Conservation (phyloP, 2,888 invertebrate species). For the Crematogaster levior region DNA sequence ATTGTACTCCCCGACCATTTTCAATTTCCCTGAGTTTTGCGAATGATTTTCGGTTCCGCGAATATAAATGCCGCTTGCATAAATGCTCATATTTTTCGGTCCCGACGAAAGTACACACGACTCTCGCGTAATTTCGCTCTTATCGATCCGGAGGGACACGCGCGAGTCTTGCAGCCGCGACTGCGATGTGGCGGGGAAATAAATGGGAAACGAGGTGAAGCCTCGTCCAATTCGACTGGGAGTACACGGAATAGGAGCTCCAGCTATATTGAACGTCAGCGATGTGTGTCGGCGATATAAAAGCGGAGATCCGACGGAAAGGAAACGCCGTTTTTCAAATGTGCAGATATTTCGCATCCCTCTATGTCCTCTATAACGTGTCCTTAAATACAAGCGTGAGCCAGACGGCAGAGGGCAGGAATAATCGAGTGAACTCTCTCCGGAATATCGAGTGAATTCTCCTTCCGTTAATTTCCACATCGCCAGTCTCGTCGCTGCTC, state of each 20-base stretch:
- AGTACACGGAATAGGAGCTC: background rate
- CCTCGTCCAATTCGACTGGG: constrained; percentile 11
- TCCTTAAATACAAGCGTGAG: constrained; percentile 14
- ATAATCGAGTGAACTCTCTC: constrained; percentile 26
- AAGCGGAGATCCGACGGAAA: background rate
- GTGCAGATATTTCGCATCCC: constrained; percentile 12
- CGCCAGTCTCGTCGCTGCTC: background rate
- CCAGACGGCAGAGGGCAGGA: background rate
- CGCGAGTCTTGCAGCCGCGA: background rate
- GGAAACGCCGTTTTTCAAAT: constrained; percentile 32
- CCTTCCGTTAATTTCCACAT: constrained; percentile 40
- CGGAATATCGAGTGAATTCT: constrained; percentile 32
- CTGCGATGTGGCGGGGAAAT: background rate
- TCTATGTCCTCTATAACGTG: background rate
- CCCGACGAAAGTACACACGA: background rate
- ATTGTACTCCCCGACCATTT: background rate
- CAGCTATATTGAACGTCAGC: constrained; percentile 14
- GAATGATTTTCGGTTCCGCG: background rate
- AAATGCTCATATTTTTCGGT: background rate
- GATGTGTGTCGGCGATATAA: constrained; percentile 32
- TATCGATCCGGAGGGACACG: background rate
- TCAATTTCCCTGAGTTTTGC: background rate
- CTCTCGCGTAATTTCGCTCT: constrained; percentile 18
- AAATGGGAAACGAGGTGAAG: constrained; percentile 9
- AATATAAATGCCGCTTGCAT: background rate